Base-by-base conservation (phyloP, 2,888 invertebrate genomes). In the Synanthedon myopaeformis region DNA sequence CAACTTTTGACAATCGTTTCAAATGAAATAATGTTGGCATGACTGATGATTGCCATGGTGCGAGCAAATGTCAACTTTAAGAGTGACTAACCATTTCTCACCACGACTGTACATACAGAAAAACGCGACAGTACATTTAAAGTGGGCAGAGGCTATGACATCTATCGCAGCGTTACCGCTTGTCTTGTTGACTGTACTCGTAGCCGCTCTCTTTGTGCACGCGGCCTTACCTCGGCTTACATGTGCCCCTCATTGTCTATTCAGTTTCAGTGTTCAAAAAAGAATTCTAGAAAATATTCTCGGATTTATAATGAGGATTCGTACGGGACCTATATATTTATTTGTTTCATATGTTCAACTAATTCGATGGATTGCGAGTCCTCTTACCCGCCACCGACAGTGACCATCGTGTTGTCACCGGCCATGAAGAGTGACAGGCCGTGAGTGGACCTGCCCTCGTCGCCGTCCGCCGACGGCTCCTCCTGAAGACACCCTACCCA, bases 361-460 rank as follows among this genome's bases (percentile, higher is more conserved):
- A 35, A 35, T 8, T 35, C 35, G 5, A 13, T 14, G 45, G 4
- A 1, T 12, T 11, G 50, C 51, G 89, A 35, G 8, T 35, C 35
- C 35, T 35, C 93, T 90, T 89, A 97, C 97, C 98, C 97, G 84
- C 97, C 97, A 60, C 98, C 98, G 64, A 98, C 92, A 53, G 96
- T 96, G 62, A 98, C 92, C 94, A 96, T 96, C 67, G 93, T 94
- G 54, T 92, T 91, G 85, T 97, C 97, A 11, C 96, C 98, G 23
- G 97, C 97, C 96, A 96, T 96, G 81, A 97, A 98, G 52, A 97
- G 89, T 67, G 97, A 96, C 41, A 94, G 93, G 28, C 94, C 93
- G 79, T 96, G 96, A 0, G 74, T 66, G 0, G 79, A 79, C 59
- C 72, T 66, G 5, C 52, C 49, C 13, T 56, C 54, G 0, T n/a